These are phyloP conservation scores for Turritopsis rubra DNA, from an alignment of 30 jellyfish, hydroid and myxozoan species.

Conservation along the genomic window DNA sequence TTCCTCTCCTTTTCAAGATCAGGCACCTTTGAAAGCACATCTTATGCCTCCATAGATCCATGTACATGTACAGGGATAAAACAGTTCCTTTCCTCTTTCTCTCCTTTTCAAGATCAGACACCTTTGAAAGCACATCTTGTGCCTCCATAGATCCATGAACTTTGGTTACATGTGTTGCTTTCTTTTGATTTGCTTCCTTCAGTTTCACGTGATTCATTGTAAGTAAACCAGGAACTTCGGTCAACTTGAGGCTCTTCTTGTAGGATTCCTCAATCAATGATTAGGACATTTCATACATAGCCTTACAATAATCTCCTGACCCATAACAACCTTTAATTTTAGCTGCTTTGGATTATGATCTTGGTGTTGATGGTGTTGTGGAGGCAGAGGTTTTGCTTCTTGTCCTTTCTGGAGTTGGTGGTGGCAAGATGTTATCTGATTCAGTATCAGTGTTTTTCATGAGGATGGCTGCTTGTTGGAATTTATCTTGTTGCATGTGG, in stretches of 20 bases:
- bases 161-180: constrained; percentile 10
- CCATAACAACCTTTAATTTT: too few relatives aligned
- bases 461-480: constrained; percentile 27
- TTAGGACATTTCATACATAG: constrained; percentile 22
- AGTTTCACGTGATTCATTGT: constrained; percentile 1
- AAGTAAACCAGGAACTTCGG: constrained; percentile 10
- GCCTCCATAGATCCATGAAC: constrained; percentile 28
- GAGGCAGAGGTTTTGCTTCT: neutral
- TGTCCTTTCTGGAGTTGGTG: constrained; percentile 24
- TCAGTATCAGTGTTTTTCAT: neutral
- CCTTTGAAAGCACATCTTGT: constrained; percentile 17
- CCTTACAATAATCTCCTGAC: neutral
- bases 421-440: neutral
- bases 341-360: constrained; percentile 17
- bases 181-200: constrained; percentile 5
- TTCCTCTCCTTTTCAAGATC: too few relatives aligned
- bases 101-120: constrained; percentile 21
- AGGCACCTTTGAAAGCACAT: constrained; percentile 16
- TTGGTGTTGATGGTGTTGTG: constrained; percentile 8
- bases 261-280: neutral
- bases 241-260: constrained; percentile 11
- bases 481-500: constrained; percentile 29
- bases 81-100: constrained; percentile 9
- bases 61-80: too few relatives aligned
- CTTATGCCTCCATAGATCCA: constrained; percentile 27